Evolutionary conservation across 2,888 invertebrate genomes (phyloP), one percentile per base, ranked within the genome.

Genomic region (Cerastis rubricosa): DNA sequence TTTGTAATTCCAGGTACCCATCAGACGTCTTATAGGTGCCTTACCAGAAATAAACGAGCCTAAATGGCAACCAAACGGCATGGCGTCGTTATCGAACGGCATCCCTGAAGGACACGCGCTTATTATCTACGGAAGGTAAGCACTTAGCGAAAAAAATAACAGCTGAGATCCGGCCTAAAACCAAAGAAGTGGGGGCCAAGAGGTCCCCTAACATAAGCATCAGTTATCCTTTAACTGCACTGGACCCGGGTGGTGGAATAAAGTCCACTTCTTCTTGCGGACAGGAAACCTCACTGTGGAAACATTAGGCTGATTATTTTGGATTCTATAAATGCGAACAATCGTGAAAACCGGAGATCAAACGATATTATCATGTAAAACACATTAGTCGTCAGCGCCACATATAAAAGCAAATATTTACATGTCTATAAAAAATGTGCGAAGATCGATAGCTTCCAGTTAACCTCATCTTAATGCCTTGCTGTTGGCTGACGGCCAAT

Each of bases 101-200:
- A 95, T 97, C 69, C 95, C 96, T 6, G 96, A 96, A 80, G 97
- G 97, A 74, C 91, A 95, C 80, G 95, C 97, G 89, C 89, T 97
- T 71, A 94, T 96, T 85, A 90, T 96, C 82, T 87, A 89, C 71
- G 96, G 95, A 89, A 94, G 94, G 96, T 96, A 87, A 43, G n/a
- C 64, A 12, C 63, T 57, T 14, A 25, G 25, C 25, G 25, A 25
- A 57, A 14, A 57, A 57, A 17, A 5, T 0, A 9, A 61, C 19
- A 61, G 59, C 19, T 61, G 59, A 19, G 17, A 61, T 19, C 29
- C 17, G 5, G 14, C 17, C 19, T 35, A 61, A 19, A 61, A 35
- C 9, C 14, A 19, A 61, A 61, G 19, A 11, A 61, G 11, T 4
- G 29, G 9, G 45, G 29, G 9, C 19, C 9, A 35, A 35, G 35